phyloP scores from a whole-genome alignment of 2,797 vertebrate genomes.

The Malurus splendens region DNA sequence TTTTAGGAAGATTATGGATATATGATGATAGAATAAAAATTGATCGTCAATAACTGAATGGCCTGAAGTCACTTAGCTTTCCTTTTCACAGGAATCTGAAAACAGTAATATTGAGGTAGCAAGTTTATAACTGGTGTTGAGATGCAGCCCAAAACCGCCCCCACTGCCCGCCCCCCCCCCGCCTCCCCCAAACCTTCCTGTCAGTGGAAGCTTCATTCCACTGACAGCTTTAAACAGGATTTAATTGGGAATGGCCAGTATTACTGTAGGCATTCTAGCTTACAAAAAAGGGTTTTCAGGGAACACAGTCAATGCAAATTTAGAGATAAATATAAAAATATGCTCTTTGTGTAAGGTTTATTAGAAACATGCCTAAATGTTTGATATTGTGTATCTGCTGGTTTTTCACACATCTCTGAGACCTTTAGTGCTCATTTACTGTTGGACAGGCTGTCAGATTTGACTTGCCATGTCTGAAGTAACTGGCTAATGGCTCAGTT shows the following conservation, averaged over 20 bases:
- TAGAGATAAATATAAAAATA: background rate
- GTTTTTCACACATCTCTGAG: background rate
- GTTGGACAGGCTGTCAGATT: background rate
- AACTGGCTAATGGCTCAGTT: background rate
- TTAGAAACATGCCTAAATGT: background rate
- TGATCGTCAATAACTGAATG: background rate
- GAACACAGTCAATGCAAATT: background rate
- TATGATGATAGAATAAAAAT: background rate
- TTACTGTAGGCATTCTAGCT: background rate
- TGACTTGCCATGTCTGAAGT: background rate
- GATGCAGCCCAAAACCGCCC: background rate
- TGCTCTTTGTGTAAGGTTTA: background rate
- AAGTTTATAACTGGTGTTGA: background rate
- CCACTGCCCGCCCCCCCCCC: fast-evolving
- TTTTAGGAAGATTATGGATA: background rate
- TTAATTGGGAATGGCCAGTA: background rate
- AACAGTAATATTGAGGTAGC: background rate
- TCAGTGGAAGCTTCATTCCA: background rate
- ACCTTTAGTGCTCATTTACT: background rate
- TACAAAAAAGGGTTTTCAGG: background rate
- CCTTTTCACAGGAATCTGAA: background rate
- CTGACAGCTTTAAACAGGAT: background rate
- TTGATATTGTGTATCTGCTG: background rate
- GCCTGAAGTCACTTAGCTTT: background rate
- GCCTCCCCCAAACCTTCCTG: too few relatives aligned